Evolutionary conservation across 2,888 invertebrate species (phyloP).

Genomic region (Netelia virgata): DNA sequence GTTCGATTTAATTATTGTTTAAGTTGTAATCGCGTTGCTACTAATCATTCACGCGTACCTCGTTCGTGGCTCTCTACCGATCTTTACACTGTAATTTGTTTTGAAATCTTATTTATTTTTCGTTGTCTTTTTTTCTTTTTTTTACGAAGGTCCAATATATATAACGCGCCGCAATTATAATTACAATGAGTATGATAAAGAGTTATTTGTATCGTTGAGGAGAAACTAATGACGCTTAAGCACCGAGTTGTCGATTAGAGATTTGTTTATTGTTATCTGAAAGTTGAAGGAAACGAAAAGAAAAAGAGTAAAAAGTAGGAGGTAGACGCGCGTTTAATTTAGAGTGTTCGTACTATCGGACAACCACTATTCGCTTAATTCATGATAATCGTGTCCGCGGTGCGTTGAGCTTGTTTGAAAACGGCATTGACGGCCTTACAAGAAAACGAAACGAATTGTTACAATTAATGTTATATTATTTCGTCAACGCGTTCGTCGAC

Average conservation of each 20-base stretch:
- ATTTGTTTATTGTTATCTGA: conserved; percentile 61
- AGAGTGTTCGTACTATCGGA: conserved; percentile 27
- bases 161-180: conserved; percentile 20
- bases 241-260: conserved; percentile 54
- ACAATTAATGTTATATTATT: conserved; percentile 43
- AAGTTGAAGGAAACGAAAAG: conserved; percentile 31
- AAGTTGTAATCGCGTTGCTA: conserved; percentile 64
- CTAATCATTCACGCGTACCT: conserved; percentile 61
- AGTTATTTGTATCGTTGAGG: conserved; percentile 55
- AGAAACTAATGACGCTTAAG: conserved; percentile 36
- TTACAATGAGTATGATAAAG: conserved; percentile 59
- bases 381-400: conserved; percentile 39
- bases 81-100: conserved; percentile 10
- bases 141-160: conserved; percentile 16
- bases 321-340: conserved; percentile 53
- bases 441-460: conserved; percentile 36
- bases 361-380: conserved; percentile 49
- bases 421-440: conserved; percentile 25
- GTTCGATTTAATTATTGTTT: conserved; percentile 48
- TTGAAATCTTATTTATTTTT: background rate
- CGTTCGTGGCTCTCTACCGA: conserved; percentile 40
- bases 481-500: conserved; percentile 46
- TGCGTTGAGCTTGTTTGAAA: conserved; percentile 39
- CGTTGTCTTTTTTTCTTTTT: conserved; percentile 32
- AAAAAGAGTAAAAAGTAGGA: conserved; percentile 29